phyloP scores from a whole-genome alignment of 2,113 vertebrate species.

The Bos javanicus region DNA sequence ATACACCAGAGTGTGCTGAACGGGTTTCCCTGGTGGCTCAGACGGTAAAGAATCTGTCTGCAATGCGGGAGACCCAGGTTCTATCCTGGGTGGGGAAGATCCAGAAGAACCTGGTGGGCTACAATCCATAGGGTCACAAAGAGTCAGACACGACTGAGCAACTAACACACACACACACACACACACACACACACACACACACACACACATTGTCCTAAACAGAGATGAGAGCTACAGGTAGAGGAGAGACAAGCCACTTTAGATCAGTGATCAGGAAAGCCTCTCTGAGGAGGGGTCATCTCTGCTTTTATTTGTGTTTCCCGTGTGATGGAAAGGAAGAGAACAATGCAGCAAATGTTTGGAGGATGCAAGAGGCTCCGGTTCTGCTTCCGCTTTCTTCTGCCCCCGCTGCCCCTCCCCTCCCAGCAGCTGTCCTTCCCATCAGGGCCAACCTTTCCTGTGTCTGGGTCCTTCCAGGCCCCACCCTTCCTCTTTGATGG shows the following conservation, averaged over 20 bases:
- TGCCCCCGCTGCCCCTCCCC: accelerated
- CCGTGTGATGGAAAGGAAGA: neutral
- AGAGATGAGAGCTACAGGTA: neutral
- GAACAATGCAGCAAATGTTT: neutral
- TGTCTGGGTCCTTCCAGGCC: neutral
- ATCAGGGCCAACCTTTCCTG: neutral
- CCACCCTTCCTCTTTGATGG: neutral
- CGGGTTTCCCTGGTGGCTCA: neutral
- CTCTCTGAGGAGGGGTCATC: neutral
- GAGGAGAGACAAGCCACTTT: neutral
- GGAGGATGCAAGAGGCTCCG: neutral
- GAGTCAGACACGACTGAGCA: neutral
- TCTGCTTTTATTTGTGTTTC: neutral
- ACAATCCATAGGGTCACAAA: neutral
- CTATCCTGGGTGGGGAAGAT: neutral
- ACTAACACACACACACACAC: neutral
- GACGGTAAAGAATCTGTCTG: neutral
- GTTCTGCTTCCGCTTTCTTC: too few relatives aligned
- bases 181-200: too few relatives aligned
- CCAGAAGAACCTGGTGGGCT: neutral
- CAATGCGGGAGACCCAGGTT: neutral
- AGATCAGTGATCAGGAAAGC: neutral
- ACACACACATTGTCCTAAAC: neutral
- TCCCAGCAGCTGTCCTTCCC: neutral
- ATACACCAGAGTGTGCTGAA: too few relatives aligned